Evolutionary conservation across 1,140 invertebrate genomes (phyloP).

Genomic region (Leptestheria dahalacensis): DNA sequence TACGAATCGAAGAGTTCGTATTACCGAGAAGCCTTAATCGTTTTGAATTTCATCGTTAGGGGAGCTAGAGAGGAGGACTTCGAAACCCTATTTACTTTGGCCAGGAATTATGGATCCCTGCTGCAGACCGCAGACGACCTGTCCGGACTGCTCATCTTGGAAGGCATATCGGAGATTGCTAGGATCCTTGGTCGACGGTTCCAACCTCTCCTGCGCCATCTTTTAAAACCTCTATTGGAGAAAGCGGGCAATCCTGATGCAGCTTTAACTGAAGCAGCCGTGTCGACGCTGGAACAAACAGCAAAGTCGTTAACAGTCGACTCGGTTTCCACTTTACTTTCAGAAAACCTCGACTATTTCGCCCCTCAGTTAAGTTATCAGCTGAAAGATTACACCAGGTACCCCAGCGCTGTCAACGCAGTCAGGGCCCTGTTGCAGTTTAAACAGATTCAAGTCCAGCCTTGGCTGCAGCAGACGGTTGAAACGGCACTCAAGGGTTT

Average conservation of each 20-base stretch:
- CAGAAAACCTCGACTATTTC: not conserved
- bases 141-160: not conserved
- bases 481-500: conserved; percentile 1
- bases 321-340: not conserved
- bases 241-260: conserved; percentile 1
- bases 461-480: conserved; percentile 3
- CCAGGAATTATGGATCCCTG: not conserved
- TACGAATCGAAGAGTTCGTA: not conserved
- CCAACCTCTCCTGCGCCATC: not conserved
- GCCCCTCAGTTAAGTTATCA: conserved; percentile 3
- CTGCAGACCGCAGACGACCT: not conserved
- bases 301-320: not conserved
- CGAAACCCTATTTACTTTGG: not conserved
- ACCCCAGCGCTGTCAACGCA: not conserved
- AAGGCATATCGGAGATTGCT: not conserved
- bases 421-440: not conserved
- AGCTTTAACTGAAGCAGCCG: not conserved
- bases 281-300: not conserved
- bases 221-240: not conserved
- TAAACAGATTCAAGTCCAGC: not conserved
- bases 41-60: not conserved
- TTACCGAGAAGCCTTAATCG: not conserved
- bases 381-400: not conserved
- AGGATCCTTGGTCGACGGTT: not conserved
- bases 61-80: not conserved